Evolutionary conservation across 2,888 invertebrate genomes (phyloP), one percentile per base, ranked within the genome.

Genomic region (Troides oblongomaculatus): DNA sequence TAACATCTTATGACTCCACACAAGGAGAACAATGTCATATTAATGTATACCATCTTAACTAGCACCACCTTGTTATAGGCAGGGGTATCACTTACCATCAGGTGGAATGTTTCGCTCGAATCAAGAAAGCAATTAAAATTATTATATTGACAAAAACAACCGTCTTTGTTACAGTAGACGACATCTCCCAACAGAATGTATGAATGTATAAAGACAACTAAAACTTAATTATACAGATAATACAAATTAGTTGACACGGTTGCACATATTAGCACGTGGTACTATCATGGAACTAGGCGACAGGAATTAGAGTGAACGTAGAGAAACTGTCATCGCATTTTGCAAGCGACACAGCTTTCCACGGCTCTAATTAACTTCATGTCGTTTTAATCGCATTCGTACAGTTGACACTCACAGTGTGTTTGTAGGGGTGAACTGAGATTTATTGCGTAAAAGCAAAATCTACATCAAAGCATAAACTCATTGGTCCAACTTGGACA

Each of bases 301-400:
- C 36, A 60, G 36, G 66, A 60, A 53, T 68, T 25, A 58, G 58
- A 23, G 62, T 68, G 57, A 62, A 68, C 57, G 57, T 62, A 58
- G 57, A 58, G 57, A 62, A 46, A 62, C 62, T 62, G 62, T 62
- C 62, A 68, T 62, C 62, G 30, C 67, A 62, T 68, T 67, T 66
- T 46, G 67, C 62, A 58, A 68, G 62, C 67, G 67, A 46, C 67
- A 56, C 67, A 62, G 62, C 46, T 58, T 63, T 58, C 43, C 62
- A 7, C 30, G 39, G 46, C 57, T 62, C 62, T 68, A 68, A 68
- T 68, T 68, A 68, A 68, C 67, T 68, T 62, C 67, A 68, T 62
- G 67, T 68, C 67, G 62, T 62, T 68, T 68, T 68, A 68, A 68
- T 68, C 67, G 67, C 21, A 68, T 68, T 68, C 67, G 46, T 62